A percentile compares a stretch with the other conserved stretches of the same genome.
Evolutionary conservation across 2,113 vertebrate species (phyloP).

Genomic region (Gallinago media): DNA sequence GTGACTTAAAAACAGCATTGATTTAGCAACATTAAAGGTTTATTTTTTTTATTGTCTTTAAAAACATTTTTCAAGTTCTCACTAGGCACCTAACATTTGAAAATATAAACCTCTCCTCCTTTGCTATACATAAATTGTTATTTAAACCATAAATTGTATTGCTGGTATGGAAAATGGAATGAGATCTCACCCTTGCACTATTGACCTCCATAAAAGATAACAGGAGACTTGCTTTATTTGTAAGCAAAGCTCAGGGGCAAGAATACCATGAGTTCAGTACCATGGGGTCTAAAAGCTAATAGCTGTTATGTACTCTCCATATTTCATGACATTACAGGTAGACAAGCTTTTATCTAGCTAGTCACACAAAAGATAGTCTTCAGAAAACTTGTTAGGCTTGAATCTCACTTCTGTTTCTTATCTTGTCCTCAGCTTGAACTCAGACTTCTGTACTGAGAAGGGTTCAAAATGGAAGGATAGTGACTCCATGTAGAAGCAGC

Average conservation of each 20-base stretch:
- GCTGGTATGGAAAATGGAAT: not conserved
- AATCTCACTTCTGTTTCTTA: not conserved
- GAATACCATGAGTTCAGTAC: not conserved
- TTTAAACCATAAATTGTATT: not conserved
- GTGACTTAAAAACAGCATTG: not conserved
- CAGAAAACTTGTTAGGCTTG: not conserved
- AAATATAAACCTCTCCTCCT: not conserved
- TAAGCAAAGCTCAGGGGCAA: not conserved
- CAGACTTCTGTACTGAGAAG: not conserved
- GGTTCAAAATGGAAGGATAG: not conserved
- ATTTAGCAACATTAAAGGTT: not conserved
- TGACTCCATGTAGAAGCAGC: not conserved
- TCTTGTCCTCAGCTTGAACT: not conserved
- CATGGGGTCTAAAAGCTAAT: not conserved
- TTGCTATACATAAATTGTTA: not conserved
- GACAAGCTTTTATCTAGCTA: not conserved
- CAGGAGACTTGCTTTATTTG: not conserved
- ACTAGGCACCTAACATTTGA: not conserved
- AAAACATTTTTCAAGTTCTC: not conserved
- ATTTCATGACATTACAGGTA: not conserved
- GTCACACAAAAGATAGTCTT: not conserved
- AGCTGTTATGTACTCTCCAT: not conserved
- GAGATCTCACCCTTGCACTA: not conserved
- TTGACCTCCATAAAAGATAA: not conserved
- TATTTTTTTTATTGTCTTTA: not conserved